Evolutionary conservation across 2,888 invertebrate genomes (phyloP), one percentile per base, ranked within the genome.

Genomic region (Spilarctia lutea): DNA sequence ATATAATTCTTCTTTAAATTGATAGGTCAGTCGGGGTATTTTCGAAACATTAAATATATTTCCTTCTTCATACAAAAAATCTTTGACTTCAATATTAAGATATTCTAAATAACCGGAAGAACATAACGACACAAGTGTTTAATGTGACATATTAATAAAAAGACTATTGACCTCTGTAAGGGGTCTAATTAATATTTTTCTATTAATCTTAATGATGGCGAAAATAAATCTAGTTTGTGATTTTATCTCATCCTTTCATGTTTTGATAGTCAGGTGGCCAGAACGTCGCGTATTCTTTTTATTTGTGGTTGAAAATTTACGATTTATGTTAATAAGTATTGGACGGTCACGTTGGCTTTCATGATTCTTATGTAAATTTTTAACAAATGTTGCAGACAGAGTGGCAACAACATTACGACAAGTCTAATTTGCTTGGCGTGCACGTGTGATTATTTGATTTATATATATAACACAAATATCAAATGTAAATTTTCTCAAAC

Each of bases 131-230:
- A 42, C 67, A 35, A 35, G 33, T 66, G 24, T 13, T 24, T 35
- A 33, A 39, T 13, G 35, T 72, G 42, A 75, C 82, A 86, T 85
- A 80, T 86, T 86, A 88, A 91, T 91, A 90, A 90, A 88, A 80
- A 91, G 93, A 89, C 85, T 89, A 82, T 94, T 93, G 93, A 94
- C 92, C 94, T 89, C 86, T 69, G 76, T 80, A 80, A 81, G 82
- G 83, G 79, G 84, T n/a, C 88, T 92, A 93, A 94, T 94, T 93
- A 93, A 93, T 92, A 91, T 90, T 91, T 90, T 82, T 85, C 89
- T 85, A 92, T 92, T 90, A 91, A 90, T 90, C 88, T 88, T 84
- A 83, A 81, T 86, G 84, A 86, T 85, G 86, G 86, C 85, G 85
- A 81, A 88, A 89, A 94, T 93, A 92, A 93, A 94, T 94, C 92